A percentile compares a stretch with the other conserved stretches of the same genome.
phyloP scores from a whole-genome alignment of 2,888 invertebrate genomes.

The Invenusta paracnida region DNA sequence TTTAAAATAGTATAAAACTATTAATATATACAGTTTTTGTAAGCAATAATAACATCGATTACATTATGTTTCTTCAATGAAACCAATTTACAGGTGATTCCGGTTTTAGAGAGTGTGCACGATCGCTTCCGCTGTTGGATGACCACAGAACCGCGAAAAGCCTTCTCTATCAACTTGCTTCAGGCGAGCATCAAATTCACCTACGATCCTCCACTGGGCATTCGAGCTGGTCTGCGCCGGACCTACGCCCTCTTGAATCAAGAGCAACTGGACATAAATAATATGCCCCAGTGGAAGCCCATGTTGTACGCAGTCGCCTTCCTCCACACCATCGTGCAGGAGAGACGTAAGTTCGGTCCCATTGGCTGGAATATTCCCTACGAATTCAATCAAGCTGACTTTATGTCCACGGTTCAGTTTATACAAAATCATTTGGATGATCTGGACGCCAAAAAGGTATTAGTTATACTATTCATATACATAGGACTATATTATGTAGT shows the following conservation, averaged over 20 bases:
- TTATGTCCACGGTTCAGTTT: constrained; percentile 87
- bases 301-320: constrained; percentile 87
- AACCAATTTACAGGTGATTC: constrained; percentile 47
- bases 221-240: constrained; percentile 83
- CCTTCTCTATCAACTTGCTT: constrained; percentile 80
- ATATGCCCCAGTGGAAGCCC: constrained; percentile 83
- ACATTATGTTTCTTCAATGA: too few relatives aligned
- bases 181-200: constrained; percentile 94
- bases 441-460: constrained; percentile 63
- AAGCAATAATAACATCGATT: too few relatives aligned
- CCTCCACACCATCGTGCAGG: too few relatives aligned
- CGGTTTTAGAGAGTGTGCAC: constrained; percentile 70
- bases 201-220: constrained; percentile 94
- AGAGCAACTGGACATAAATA: constrained; percentile 80
- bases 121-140: constrained; percentile 83
- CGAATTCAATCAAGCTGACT: constrained; percentile 93
- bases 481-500: too few relatives aligned
- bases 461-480: constrained; percentile 54
- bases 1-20: too few relatives aligned
- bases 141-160: constrained; percentile 84
- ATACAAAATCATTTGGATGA: constrained; percentile 65
- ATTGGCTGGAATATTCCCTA: too few relatives aligned
- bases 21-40: too few relatives aligned
- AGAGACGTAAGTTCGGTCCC: too few relatives aligned
- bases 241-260: constrained; percentile 78